Evolutionary conservation across 1,140 invertebrate species (phyloP).

Genomic region (Eupeodes corollae): DNA sequence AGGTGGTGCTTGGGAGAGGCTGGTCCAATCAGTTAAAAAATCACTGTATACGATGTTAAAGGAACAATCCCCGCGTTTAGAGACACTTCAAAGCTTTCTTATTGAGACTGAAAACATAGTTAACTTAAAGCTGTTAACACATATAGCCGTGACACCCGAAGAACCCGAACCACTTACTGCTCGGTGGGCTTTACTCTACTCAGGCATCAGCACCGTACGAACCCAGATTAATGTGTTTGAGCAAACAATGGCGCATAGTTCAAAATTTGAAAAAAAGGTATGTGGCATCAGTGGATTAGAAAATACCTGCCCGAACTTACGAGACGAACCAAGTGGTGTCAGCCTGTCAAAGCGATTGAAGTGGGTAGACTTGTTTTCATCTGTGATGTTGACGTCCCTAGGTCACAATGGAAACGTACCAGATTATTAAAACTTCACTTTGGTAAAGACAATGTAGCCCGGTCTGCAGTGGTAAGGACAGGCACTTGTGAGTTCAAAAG

Average conservation of each 20-base stretch:
- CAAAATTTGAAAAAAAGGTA: neutral
- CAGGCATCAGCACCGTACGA: conserved; percentile 12
- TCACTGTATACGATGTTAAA: neutral
- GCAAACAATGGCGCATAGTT: conserved; percentile 9
- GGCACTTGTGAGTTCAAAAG: conserved; percentile 9
- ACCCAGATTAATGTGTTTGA: conserved; percentile 7
- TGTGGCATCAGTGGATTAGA: neutral
- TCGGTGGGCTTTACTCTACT: conserved; percentile 3
- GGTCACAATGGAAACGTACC: conserved; percentile 4
- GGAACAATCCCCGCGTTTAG: conserved; percentile 2
- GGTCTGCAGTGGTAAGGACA: conserved; percentile 20
- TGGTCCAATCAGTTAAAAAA: conserved; percentile 6
- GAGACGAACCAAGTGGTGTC: neutral
- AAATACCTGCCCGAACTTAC: neutral
- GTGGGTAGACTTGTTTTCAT: neutral
- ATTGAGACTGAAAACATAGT: conserved; percentile 8
- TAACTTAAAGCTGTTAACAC: conserved; percentile 19
- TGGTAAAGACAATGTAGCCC: conserved; percentile 21
- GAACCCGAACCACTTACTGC: conserved; percentile 1
- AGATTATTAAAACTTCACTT: conserved; percentile 11
- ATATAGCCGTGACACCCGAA: conserved; percentile 10
- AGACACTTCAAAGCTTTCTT: conserved; percentile 3
- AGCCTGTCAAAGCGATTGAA: neutral
- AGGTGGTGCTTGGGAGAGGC: conserved; percentile 14
- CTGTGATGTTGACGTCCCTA: neutral